A percentile compares a stretch with the other conserved stretches of the same genome.
These are phyloP conservation scores for Corapipo altera DNA, from an alignment of 2,113 vertebrate species.

Conservation along the genomic window DNA sequence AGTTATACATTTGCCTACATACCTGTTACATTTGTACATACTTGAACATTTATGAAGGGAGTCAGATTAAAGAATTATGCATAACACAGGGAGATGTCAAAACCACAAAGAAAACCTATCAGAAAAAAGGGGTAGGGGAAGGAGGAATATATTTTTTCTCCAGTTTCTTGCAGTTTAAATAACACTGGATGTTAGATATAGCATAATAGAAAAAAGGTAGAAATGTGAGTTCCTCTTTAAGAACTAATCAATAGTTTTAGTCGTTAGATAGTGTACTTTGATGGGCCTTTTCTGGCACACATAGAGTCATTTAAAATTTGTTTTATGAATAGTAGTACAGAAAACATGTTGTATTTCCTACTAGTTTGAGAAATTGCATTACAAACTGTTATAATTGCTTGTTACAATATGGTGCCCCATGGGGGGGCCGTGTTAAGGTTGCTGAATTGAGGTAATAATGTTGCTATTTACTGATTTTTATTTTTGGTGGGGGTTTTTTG, in stretches of 20 bases:
- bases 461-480: background rate
- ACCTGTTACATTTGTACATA: background rate
- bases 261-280: background rate
- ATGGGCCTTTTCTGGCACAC: background rate
- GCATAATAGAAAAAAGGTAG: background rate
- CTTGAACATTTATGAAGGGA: background rate
- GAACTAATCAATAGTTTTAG: background rate
- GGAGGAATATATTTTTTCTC: background rate
- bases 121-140: rapidly evolving
- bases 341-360: background rate
- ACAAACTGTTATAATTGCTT: background rate
- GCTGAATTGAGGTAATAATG: background rate
- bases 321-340: background rate
- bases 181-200: background rate
- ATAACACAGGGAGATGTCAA: background rate
- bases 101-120: background rate
- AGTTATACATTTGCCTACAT: background rate
- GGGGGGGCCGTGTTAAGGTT: background rate
- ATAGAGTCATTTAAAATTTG: background rate
- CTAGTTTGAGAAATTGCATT: background rate
- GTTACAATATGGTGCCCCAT: background rate
- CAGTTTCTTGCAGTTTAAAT: background rate
- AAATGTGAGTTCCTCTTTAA: background rate
- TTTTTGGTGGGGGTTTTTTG: background rate
- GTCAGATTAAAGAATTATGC: background rate